Evolutionary conservation across 1,140 invertebrate genomes (phyloP).

Genomic region (Macrotrachela quadricornifera): DNA sequence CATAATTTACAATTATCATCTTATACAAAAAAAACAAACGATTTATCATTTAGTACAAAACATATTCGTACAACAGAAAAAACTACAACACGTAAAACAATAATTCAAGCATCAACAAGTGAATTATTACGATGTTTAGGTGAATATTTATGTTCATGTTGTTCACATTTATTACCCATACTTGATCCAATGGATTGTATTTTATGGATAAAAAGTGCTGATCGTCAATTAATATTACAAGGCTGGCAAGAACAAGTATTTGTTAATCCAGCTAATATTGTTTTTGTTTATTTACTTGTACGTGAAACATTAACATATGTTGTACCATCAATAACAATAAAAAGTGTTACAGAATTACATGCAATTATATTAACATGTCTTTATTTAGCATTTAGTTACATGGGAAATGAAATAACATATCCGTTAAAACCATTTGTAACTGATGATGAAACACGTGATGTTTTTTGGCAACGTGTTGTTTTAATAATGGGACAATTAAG

Average conservation of each 20-base stretch:
- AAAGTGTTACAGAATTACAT: conserved; percentile 67
- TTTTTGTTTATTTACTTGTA: conserved; percentile 95
- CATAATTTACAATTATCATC: too few species aligned
- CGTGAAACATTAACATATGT: conserved; percentile 47
- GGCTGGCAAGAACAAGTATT: conserved; percentile 99
- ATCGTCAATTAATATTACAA: conserved; percentile 74
- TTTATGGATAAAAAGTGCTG: conserved; percentile 87
- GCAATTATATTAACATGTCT: conserved; percentile 86
- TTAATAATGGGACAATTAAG: conserved; percentile 73
- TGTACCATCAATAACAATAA: conserved; percentile 30
- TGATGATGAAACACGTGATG: conserved; percentile 49
- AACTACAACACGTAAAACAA: conserved; percentile 40
- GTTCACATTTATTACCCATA: conserved; percentile 48
- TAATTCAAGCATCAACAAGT: conserved; percentile 90
- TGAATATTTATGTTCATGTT: conserved; percentile 68
- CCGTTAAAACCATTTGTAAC: conserved; percentile 84
- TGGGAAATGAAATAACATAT: conserved; percentile 93
- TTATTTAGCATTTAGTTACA: conserved; percentile 83
- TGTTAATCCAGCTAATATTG: conserved; percentile 96
- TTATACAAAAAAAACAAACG: too few species aligned
- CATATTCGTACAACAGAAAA: neutral
- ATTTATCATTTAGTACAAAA: too few species aligned
- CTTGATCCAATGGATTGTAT: conserved; percentile 53
- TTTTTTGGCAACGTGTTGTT: conserved; percentile 88
- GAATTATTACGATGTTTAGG: conserved; percentile 89